These are phyloP conservation scores for Aphelenchoides besseyi DNA, from an alignment of 1,140 invertebrate species.

Conservation along the genomic window DNA sequence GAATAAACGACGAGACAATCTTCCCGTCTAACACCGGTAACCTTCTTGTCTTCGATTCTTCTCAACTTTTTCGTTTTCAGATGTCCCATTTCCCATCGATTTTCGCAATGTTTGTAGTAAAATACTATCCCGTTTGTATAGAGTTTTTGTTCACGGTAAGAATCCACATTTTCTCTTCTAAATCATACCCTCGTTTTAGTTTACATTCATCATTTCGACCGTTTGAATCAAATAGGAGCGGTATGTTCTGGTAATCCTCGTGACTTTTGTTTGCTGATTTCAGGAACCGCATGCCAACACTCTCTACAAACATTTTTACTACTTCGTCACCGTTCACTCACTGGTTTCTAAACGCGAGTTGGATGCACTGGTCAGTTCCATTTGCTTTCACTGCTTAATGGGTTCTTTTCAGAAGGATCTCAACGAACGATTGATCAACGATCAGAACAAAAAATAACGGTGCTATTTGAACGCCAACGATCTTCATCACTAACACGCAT, in stretches of 20 bases:
- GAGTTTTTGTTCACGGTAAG: constrained; percentile 91
- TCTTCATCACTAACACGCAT: no score
- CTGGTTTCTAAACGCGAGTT: constrained; percentile 80
- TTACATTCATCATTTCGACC: constrained; percentile 94
- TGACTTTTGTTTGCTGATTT: constrained; percentile 21
- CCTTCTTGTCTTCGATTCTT: constrained; percentile 43
- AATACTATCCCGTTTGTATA: constrained; percentile 82
- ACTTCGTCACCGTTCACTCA: constrained; percentile 84
- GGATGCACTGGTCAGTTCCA: constrained; percentile 71
- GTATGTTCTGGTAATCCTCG: constrained; percentile 67
- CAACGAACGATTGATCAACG: constrained; percentile 31
- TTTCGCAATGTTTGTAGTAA: constrained; percentile 78
- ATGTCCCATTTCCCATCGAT: constrained; percentile 82
- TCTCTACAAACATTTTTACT: constrained; percentile 94
- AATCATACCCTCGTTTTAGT: no score
- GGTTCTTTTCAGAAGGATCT: constrained; percentile 41
- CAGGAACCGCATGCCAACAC: constrained; percentile 80
- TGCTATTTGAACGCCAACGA: not conserved
- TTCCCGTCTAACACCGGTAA: constrained; percentile 77
- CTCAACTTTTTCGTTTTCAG: constrained; percentile 65
- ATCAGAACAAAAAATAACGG: constrained; percentile 22
- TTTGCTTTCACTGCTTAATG: constrained; percentile 24
- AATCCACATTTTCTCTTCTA: no score
- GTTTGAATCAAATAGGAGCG: constrained; percentile 79
- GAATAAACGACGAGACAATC: constrained; percentile 84